These are phyloP conservation scores for Peucedramus taeniatus DNA, from an alignment of 2,113 vertebrate species.

Conservation along the genomic window DNA sequence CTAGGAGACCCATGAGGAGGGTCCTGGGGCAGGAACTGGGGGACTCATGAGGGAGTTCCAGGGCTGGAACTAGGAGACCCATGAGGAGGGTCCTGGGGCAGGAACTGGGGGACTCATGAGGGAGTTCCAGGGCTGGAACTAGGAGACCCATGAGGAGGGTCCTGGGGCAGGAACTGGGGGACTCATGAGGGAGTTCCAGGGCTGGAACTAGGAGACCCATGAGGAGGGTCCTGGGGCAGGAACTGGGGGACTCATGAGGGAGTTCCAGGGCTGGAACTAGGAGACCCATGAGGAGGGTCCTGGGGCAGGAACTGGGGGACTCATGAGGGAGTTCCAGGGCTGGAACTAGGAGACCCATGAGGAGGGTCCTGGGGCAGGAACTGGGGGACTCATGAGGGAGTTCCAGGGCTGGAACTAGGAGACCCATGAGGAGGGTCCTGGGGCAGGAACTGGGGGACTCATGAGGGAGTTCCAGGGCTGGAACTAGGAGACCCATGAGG, in stretches of 20 bases:
- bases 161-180: not conserved
- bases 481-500: accelerated
- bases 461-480: not conserved
- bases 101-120: not conserved
- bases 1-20: not conserved
- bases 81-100: too few species aligned
- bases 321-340: too few species aligned
- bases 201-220: not conserved
- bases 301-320: not conserved
- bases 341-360: not conserved
- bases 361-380: not conserved
- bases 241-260: not conserved
- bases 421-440: too few species aligned
- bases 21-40: not conserved
- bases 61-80: not conserved
- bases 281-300: not conserved
- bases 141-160: not conserved
- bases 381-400: not conserved
- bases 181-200: not conserved
- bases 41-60: too few species aligned
- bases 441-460: too few species aligned
- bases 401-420: not conserved
- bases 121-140: not conserved
- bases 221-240: too few species aligned
- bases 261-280: not conserved